Evolutionary conservation across 2,113 vertebrate genomes (phyloP).

Genomic region (Oreochromis niloticus): DNA sequence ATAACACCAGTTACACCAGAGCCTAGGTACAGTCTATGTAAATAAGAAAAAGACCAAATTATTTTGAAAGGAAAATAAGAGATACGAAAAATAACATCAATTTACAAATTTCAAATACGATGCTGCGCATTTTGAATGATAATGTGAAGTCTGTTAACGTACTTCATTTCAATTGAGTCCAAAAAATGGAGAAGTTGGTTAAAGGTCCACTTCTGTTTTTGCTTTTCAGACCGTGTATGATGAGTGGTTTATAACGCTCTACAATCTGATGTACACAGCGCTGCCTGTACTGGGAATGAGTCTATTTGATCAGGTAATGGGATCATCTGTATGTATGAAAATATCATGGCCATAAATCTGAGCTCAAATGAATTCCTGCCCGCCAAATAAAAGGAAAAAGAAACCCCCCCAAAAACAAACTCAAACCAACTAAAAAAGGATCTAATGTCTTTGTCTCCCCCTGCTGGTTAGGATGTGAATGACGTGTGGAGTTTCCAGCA

Average conservation of each 20-base stretch:
- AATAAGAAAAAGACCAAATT: neutral
- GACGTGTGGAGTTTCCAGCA: constrained; percentile 87
- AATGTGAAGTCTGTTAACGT: neutral
- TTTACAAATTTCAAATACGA: neutral
- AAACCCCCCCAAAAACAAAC: neutral
- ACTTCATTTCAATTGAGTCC: neutral
- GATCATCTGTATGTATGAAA: accelerated
- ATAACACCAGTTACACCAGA: neutral
- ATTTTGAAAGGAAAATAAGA: neutral
- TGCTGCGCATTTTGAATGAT: neutral
- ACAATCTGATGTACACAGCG: constrained; percentile 93
- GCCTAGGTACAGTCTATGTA: neutral
- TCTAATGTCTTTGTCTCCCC: neutral
- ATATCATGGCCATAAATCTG: neutral
- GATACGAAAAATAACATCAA: neutral
- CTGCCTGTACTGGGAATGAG: constrained; percentile 93
- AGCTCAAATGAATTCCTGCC: accelerated
- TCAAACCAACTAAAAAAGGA: neutral
- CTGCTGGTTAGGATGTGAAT: constrained; percentile 82
- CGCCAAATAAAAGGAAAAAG: accelerated
- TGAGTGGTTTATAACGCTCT: constrained; percentile 92
- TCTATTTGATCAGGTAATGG: constrained; percentile 91
- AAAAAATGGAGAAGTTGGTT: neutral
- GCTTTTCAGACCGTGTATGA: constrained; percentile 87
- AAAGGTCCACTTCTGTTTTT: neutral